Base-by-base conservation (phyloP, 2,113 vertebrate species). In the Nymphicus hollandicus region DNA sequence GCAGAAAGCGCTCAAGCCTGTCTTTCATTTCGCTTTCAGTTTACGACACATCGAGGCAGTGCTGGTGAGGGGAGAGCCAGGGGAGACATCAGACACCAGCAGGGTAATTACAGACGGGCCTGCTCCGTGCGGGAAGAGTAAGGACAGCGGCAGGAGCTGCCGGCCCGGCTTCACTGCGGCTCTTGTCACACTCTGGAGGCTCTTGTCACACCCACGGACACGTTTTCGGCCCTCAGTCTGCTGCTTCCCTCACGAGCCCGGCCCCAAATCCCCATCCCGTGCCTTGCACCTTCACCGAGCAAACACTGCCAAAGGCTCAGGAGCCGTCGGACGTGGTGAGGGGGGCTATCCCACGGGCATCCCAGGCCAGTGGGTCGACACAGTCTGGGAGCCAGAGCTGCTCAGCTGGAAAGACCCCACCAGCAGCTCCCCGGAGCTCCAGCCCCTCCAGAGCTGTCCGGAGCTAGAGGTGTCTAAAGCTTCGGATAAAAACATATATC, bases 21-120 rank as follows among this genome's bases (percentile, higher is more conserved):
- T 15, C 74, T 96, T 91, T 82, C 79, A 66, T 91, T 95, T 71
- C 44, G 8, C 35, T 82, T 60, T 55, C 73, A 4, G 64, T 90
- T 91, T 90, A 86, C 39, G 72, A 84, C 69, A 47, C 37, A 44
- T 47, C 20, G 76, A 81, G 60, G 68, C 68, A 35, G 64, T 1
- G 37, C 56, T 76, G 52, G 9, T 7, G 53, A 15, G 31, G 39
- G 24, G 24, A 52, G 82, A 83, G 50, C 50, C 25, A 47, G 46
- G 50, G 37, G 55, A 81, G 43, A 64, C 76, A 86, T 90, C 88
- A 88, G 93, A 63, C 88, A 50, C 35, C 61, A 2, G 64, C 64
- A 0, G 18, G 55, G 56, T 70, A 88, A 94, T 93, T 91, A 90
- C 60, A 10, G 77, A 37, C 56, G 25, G 43, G 0, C 39, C 31